Percentiles rank a stretch among this genome's conserved stretches.
Conservation (phyloP, 2,113 vertebrate genomes). For the Engraulis encrasicolus region DNA sequence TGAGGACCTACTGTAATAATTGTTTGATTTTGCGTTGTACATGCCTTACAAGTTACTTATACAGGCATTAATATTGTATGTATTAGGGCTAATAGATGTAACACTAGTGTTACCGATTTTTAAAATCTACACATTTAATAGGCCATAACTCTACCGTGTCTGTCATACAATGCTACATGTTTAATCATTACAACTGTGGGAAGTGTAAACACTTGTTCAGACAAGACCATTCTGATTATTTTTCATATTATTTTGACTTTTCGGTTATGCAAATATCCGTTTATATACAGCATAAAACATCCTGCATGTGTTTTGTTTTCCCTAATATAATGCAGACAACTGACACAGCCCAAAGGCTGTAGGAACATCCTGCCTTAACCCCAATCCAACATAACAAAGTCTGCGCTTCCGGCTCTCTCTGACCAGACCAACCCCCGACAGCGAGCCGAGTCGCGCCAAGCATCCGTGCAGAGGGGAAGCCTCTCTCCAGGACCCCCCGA, state of each 20-base stretch:
- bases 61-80: too few species aligned
- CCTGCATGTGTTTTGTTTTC: background rate
- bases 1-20: too few species aligned
- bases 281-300: background rate
- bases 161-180: background rate
- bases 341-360: background rate
- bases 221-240: background rate
- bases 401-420: background rate
- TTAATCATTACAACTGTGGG: background rate
- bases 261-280: background rate
- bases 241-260: too few species aligned
- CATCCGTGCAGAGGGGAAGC: background rate
- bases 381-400: background rate
- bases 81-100: too few species aligned
- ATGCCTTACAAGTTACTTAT: too few species aligned
- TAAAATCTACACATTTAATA: too few species aligned
- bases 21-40: too few species aligned
- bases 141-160: background rate
- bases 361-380: background rate
- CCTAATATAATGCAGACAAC: background rate
- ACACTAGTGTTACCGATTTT: too few species aligned
- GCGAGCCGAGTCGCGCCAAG: background rate
- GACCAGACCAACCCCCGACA: background rate
- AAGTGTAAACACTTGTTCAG: background rate
- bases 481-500: background rate